A percentile compares a stretch with the other conserved stretches of the same genome.
These are phyloP conservation scores for Acanthurus tractus DNA, from an alignment of 2,797 vertebrate genomes.

Conservation along the genomic window DNA sequence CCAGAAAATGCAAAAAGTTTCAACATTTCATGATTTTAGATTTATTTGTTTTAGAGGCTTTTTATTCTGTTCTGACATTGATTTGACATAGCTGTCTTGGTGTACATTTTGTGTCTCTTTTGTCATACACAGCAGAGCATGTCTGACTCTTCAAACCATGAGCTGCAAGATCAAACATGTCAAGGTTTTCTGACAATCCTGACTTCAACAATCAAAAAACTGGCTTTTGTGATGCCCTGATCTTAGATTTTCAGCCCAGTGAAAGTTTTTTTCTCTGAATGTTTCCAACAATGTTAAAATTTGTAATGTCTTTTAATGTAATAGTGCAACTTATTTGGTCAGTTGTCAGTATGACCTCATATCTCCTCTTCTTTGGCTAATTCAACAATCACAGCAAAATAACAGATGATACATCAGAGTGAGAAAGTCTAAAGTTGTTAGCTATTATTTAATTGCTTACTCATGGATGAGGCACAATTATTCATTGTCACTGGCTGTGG, in stretches of 20 bases:
- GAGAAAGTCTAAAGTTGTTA: no score
- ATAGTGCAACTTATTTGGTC: no score
- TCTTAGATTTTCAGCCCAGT: neutral
- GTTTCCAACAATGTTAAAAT: no score
- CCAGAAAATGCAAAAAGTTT: constrained; percentile 2
- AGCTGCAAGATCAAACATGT: neutral
- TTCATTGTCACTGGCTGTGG: no score
- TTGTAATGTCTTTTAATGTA: no score
- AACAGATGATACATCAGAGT: no score
- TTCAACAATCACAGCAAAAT: no score
- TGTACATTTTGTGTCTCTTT: neutral
- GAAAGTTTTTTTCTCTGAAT: no score
- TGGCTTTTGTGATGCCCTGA: neutral
- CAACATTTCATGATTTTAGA: neutral
- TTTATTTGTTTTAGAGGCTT: constrained; percentile 8
- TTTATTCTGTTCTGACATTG: neutral
- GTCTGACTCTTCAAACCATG: neutral
- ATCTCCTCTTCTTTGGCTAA: no score
- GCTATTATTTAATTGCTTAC: no score
- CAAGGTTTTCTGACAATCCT: neutral
- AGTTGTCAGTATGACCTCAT: no score
- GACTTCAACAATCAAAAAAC: neutral
- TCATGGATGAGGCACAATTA: no score
- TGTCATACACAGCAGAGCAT: constrained; percentile 15
- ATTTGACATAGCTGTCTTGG: neutral